phyloP scores from a whole-genome alignment of 2,888 invertebrate genomes.

The Drosophila percnosoma region DNA sequence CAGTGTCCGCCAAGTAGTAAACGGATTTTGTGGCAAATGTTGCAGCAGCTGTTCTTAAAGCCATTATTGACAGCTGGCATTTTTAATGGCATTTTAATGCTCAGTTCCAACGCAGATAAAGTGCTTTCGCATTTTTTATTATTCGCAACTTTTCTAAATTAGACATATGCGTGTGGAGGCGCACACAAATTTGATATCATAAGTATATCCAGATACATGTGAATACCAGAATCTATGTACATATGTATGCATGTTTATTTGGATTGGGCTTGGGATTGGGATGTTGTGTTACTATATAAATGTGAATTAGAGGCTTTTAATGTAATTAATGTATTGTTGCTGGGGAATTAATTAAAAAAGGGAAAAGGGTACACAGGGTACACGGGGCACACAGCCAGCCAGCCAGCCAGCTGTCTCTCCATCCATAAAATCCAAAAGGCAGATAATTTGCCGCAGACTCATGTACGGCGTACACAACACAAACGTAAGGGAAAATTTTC shows the following conservation, averaged over 20 bases:
- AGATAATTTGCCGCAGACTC: slow-evolving; percentile 11
- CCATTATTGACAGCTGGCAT: slow-evolving; percentile 61
- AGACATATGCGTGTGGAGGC: slow-evolving; percentile 1
- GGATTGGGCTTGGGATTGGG: slow-evolving; percentile 6
- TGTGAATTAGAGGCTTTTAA: slow-evolving; percentile 41
- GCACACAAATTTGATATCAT: slow-evolving; percentile 22
- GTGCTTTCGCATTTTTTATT: slow-evolving; percentile 21
- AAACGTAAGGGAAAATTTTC: slow-evolving; percentile 11
- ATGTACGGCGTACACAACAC: not conserved
- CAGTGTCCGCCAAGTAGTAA: slow-evolving; percentile 28
- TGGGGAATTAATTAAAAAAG: slow-evolving; percentile 39
- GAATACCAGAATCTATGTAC: not conserved
- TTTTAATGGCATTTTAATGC: slow-evolving; percentile 56
- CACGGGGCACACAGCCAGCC: slow-evolving; percentile 1
- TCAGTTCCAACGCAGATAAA: slow-evolving; percentile 45
- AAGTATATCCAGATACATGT: slow-evolving; percentile 3
- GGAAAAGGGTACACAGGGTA: slow-evolving; percentile 12
- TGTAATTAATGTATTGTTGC: slow-evolving; percentile 35
- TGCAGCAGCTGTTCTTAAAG: slow-evolving; percentile 43
- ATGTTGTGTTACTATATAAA: slow-evolving; percentile 17
- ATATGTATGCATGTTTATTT: slow-evolving; percentile 4
- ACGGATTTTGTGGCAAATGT: slow-evolving; percentile 34
- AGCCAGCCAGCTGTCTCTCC: slow-evolving; percentile 31
- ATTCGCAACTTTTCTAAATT: slow-evolving; percentile 26
- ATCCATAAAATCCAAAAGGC: slow-evolving; percentile 28